Evolutionary conservation across 2,797 vertebrate species (phyloP), one percentile per base, ranked within the genome.

Genomic region (Coilia nasus): DNA sequence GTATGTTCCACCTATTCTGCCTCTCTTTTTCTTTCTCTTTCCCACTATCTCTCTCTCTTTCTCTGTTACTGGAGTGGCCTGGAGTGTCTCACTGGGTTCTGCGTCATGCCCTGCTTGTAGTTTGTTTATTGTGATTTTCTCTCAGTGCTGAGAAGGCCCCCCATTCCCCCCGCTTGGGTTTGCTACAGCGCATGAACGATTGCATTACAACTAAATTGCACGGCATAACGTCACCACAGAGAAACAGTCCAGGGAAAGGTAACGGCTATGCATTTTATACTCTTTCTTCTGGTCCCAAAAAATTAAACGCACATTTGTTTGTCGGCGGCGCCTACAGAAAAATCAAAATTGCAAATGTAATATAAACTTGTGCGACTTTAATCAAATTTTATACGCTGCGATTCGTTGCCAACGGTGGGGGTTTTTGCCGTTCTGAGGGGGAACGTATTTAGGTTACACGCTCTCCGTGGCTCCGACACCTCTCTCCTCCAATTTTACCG

Each of bases 61-160:
- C 64, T 71, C 25, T 71, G 25, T 35, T 35, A 7, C 67, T 75
- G 67, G 15, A 25, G 78, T 82, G 21, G 56, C 87, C 59, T 87
- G 86, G 71, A 85, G 67, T 85, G 85, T 84, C 81, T 89, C 71
- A 81, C 84, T 19, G 47, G 6, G 47, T 80, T 81, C 81, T 88
- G 87, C 82, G 64, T 82, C 56, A 15, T 82, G 83, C 60, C 28
- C 82, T 84, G n/a, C 25, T 83, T 81, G 84, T 78, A 90, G 81
- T 84, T 82, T 81, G 84, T 89, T 88, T 90, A 85, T 86, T 85
- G 80, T 83, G 71, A 41, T 82, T 88, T 87, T 85, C 67, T 82
- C 86, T 47, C 54, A 21, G 56, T 46, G 44, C 62, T 15, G 67
- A 14, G 31, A 35, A 67, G 15, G 67, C 67, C 28, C 64, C 31